These are phyloP conservation scores for Empidonax traillii DNA, from an alignment of 2,113 vertebrate species.

Conservation along the genomic window DNA sequence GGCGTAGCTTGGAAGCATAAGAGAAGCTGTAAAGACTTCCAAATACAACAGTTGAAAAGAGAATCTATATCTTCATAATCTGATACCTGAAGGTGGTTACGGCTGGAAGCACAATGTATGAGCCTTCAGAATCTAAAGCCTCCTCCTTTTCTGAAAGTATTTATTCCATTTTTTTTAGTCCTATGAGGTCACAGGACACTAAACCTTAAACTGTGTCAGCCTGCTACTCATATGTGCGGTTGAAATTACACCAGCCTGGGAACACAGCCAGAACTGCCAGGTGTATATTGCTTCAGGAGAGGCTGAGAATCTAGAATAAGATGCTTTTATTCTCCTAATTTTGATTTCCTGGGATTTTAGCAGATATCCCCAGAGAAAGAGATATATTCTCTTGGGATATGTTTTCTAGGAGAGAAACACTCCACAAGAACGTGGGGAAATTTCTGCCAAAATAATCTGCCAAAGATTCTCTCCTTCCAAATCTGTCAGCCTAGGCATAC, in stretches of 20 bases:
- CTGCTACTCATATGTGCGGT: not conserved
- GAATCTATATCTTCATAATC: not conserved
- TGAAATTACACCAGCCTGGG: slow-evolving; percentile 5
- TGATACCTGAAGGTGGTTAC: not conserved
- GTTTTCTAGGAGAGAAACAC: not conserved
- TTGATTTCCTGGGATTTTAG: not conserved
- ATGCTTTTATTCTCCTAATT: not conserved
- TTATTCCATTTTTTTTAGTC: not conserved
- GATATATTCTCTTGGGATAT: not conserved
- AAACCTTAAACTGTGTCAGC: not conserved
- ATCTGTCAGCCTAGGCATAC: slow-evolving; percentile 14
- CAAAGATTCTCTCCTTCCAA: not conserved
- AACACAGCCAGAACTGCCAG: not conserved
- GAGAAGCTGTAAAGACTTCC: not conserved
- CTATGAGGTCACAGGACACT: not conserved
- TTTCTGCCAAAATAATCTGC: not conserved
- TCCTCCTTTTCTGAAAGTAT: not conserved
- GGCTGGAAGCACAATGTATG: not conserved
- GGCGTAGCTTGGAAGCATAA: not conserved
- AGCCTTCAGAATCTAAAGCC: not conserved
- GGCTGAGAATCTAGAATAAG: not conserved
- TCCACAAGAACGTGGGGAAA: not conserved
- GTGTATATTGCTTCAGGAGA: not conserved
- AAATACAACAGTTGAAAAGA: not conserved
- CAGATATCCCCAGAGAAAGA: not conserved